phyloP scores from a whole-genome alignment of 1,140 invertebrate genomes.

The Laodelphax striatellus region DNA sequence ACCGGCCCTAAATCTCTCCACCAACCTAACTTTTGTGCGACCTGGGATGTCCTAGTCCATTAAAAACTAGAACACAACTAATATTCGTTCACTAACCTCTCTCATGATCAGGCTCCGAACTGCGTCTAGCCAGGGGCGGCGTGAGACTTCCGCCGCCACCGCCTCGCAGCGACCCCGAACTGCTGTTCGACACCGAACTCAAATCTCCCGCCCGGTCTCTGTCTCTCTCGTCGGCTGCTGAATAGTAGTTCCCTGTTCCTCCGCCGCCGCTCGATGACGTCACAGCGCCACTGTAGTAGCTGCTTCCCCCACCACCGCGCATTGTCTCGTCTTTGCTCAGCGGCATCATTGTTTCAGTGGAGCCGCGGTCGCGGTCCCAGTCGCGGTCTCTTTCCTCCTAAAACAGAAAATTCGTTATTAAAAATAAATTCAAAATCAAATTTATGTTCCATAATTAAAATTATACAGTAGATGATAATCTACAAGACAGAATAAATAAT shows the following conservation, averaged over 20 bases:
- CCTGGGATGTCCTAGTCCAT: too few relatives aligned
- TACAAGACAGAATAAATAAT: too few relatives aligned
- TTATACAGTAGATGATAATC: too few relatives aligned
- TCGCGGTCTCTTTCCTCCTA: slow-evolving; percentile 37
- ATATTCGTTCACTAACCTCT: slow-evolving; percentile 30
- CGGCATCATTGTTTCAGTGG: slow-evolving; percentile 3
- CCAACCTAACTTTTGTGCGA: too few relatives aligned
- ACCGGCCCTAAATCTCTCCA: too few relatives aligned
- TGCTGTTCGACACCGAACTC: slow-evolving; percentile 40
- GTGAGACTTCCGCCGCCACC: slow-evolving; percentile 10
- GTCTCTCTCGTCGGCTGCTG: not conserved
- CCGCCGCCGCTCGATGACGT: slow-evolving; percentile 17
- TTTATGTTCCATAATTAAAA: too few relatives aligned
- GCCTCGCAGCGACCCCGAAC: slow-evolving; percentile 30
- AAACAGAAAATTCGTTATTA: slow-evolving; percentile 12
- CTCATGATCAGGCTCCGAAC: slow-evolving; percentile 37
- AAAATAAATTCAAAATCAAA: too few relatives aligned
- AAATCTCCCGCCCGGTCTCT: slow-evolving; percentile 31
- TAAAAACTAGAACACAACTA: too few relatives aligned
- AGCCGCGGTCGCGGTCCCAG: slow-evolving; percentile 25
- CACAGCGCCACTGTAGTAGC: slow-evolving; percentile 30
- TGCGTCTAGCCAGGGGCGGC: slow-evolving; percentile 21
- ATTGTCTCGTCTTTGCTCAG: slow-evolving; percentile 10
- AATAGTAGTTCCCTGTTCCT: slow-evolving; percentile 29
- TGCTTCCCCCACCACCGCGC: slow-evolving; percentile 28